Base-by-base conservation (phyloP, 1,140 invertebrate species). In the Druon quercuslanigerum region DNA sequence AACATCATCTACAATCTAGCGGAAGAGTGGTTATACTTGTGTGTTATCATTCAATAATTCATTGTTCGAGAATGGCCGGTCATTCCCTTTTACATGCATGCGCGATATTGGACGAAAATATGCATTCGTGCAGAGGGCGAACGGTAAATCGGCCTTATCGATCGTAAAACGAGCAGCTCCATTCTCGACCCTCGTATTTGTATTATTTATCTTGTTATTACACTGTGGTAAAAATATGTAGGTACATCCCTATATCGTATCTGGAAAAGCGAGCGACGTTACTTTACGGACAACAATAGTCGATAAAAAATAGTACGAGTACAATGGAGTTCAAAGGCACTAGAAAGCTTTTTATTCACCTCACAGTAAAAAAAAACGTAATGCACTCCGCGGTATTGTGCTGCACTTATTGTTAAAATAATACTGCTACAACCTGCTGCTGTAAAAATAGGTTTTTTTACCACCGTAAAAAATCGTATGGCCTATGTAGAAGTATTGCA, bases 341-440 rank as follows among this genome's bases (percentile, higher is more conserved):
- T 66, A n/a, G 33, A 66, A 66, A 33, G 60, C 60, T 66, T 66
- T 66, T 66, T 66, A 66, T 66, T 33, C 60, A 40, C 25, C 9
- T 66, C 16, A 20, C 20, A 33, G 46, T 50, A 74, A n/a, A 56
- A 50, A 19, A 19, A 72, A 80, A 51, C 78, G 72, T 80, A 82
- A 82, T 78, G 76, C 76, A 78, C 80, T 72, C 13, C 54, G 57
- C 6, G 40, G 25, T 76, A 82, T 71, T 78, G 74, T 51, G 40
- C 75, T 25, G 50, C 76, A 83, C 82, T 83, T 80, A 78, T 51
- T 60, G 25, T 60, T 71, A 80, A 76, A 80, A 50, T 80, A 60
- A 77, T 70, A 40, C 60, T 56, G 75, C 40, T 19, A 66, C 70
- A 52, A 51, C 51, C 51, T 19, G 16, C 17, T n/a, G 72, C 8